Evolutionary conservation across 1,140 invertebrate species (phyloP), one percentile per base, ranked within the genome.

Genomic region (Metopolophium dirhodum): DNA sequence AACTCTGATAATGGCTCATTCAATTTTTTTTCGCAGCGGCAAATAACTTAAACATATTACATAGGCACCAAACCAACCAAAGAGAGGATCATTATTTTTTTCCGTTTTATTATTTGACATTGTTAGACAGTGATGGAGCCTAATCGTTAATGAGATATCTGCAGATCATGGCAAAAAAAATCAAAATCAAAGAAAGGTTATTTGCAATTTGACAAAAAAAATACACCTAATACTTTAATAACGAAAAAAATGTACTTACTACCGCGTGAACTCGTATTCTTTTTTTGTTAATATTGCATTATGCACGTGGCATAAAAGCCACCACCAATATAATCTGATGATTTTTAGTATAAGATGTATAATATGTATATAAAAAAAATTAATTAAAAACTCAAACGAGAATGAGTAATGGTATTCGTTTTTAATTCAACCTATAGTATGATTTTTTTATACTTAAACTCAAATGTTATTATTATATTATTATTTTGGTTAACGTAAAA

Each of bases 201-300:
- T 90, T 90, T 61, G 54, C 37, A 90, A 90, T 90, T 90, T 90
- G 54, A 49, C 26, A 90, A 90, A 90, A 82, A 82, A 90, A 45
- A 68, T 49, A 61, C 37, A 45, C 23, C 26, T 90, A 90, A 61
- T 61, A 57, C n/a, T 57, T 49, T 22, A 49, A 35, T 49, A 47
- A 47, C 11, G 30, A 2, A 87, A 14, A 88, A 88, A 88, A 88
- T 35, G 8, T 35, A 35, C 35, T 0, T 41, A 30, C 51, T 18
- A 61, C 23, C 51, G 35, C 37, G 51, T 90, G 41, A 61, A 61
- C 7, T 61, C 35, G 9, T 20, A 54, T 90, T 61, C 30, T 61
- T 61, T 54, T 87, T 61, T 35, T n/a, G 57, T 45, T 26, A 30
- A 90, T 47, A 18, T 61, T 8, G 35, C 57, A n/a, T 68, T 51